phyloP scores from a whole-genome alignment of 1,140 invertebrate species.

The Steinernema khuongi region DNA sequence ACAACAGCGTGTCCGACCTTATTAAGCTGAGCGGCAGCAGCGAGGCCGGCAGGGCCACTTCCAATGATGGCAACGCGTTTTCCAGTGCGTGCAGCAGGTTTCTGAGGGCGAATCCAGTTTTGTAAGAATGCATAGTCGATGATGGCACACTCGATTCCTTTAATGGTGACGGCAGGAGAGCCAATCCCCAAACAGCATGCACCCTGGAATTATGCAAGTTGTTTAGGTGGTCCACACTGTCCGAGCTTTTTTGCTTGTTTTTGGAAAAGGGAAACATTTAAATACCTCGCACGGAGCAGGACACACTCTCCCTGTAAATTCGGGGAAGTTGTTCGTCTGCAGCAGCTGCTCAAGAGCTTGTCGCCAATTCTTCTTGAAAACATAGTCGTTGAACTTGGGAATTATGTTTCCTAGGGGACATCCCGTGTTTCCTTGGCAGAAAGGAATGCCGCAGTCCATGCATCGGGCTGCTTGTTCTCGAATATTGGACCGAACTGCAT shows the following conservation, averaged over 20 bases:
- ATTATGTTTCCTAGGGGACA: conserved; percentile 97
- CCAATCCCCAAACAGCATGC: conserved; percentile 94
- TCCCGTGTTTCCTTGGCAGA: conserved; percentile 92
- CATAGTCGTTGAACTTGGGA: conserved; percentile 95
- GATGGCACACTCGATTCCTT: conserved; percentile 97
- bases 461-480: conserved; percentile 87
- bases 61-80: conserved; percentile 87
- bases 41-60: conserved; percentile 83
- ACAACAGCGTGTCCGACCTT: conserved; percentile 80
- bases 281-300: conserved; percentile 87
- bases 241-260: not conserved
- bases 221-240: not conserved
- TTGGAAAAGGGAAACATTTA: not conserved
- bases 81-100: conserved; percentile 71
- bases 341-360: conserved; percentile 89
- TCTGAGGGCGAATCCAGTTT: conserved; percentile 82
- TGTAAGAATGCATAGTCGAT: conserved; percentile 96
- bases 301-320: conserved; percentile 95
- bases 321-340: conserved; percentile 98
- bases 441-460: conserved; percentile 99
- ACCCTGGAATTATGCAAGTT: conserved; percentile 63
- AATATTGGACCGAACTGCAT: conserved; percentile 77
- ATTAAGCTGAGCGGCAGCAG: conserved; percentile 92
- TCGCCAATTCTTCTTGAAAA: conserved; percentile 88
- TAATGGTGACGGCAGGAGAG: conserved; percentile 91